These are phyloP conservation scores for Otis tarda DNA, from an alignment of 2,113 vertebrate species.

Conservation along the genomic window DNA sequence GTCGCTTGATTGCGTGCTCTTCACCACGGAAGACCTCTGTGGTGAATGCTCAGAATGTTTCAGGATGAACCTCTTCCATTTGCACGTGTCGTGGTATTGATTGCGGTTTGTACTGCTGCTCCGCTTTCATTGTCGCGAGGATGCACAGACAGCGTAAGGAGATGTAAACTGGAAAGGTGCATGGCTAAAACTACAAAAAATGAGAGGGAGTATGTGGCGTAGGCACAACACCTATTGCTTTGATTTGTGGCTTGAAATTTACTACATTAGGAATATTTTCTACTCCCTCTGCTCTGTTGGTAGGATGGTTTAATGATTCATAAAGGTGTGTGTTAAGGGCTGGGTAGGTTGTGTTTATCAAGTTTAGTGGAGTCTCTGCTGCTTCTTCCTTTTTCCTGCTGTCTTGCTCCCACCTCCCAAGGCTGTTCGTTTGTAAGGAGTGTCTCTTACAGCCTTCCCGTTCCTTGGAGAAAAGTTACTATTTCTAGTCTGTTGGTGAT, in stretches of 20 bases:
- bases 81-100: accelerated
- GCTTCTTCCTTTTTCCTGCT: background rate
- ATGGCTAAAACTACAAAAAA: background rate
- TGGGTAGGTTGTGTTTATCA: background rate
- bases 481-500: background rate
- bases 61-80: background rate
- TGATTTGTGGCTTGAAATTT: background rate
- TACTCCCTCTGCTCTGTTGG: background rate
- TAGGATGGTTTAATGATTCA: constrained; percentile 12
- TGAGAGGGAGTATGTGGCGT: background rate
- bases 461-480: background rate
- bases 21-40: background rate
- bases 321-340: background rate
- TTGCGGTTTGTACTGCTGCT: background rate
- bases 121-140: background rate
- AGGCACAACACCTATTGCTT: background rate
- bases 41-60: accelerated
- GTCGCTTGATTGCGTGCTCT: background rate
- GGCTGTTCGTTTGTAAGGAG: background rate
- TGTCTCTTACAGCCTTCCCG: background rate
- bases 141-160: background rate
- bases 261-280: background rate
- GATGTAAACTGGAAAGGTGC: background rate
- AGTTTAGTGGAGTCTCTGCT: background rate
- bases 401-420: background rate